These are phyloP conservation scores for Acanthosepion lycidas DNA, from an alignment of 2,888 invertebrate genomes.

Conservation along the genomic window DNA sequence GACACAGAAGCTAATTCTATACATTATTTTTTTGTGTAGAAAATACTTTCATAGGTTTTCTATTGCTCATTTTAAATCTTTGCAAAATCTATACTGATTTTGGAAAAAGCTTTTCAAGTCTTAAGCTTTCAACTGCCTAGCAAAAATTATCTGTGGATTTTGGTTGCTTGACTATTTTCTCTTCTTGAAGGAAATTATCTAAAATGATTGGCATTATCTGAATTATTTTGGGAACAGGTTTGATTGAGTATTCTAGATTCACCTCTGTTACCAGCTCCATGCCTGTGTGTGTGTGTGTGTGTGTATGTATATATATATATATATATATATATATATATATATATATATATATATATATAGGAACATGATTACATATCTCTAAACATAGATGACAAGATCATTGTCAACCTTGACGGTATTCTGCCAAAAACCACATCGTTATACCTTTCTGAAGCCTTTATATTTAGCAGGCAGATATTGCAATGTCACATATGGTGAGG, in stretches of 20 bases:
- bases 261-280: background rate
- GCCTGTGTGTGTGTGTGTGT: background rate
- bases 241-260: background rate
- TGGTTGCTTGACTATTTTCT: background rate
- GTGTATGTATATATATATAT: background rate
- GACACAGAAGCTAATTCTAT: background rate
- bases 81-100: background rate
- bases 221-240: background rate
- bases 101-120: constrained; percentile 2
- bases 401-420: background rate
- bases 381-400: no score
- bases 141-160: background rate
- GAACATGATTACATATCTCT: no score
- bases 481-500: background rate
- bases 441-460: background rate
- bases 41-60: background rate
- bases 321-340: background rate
- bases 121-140: background rate
- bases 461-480: background rate
- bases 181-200: background rate
- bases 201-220: background rate
- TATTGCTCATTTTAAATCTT: background rate
- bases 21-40: no score
- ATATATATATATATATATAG: no score
- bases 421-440: background rate